A percentile compares a stretch with the other conserved stretches of the same genome.
Conservation (phyloP, 2,888 invertebrate species). For the Calephelis perditalis region DNA sequence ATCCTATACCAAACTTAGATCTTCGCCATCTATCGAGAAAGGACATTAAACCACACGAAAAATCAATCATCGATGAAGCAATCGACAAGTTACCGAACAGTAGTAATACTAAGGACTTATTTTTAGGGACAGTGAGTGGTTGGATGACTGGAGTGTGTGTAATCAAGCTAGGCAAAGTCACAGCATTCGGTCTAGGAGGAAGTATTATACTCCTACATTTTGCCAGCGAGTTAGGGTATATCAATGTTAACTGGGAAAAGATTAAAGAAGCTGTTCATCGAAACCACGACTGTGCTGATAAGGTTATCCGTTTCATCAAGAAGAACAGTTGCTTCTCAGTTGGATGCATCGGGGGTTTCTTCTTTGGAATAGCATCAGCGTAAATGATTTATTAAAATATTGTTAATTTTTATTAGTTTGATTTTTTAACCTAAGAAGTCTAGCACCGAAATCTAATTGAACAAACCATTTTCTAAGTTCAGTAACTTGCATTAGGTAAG, state of each 20-base stretch:
- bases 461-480: too few relatives aligned
- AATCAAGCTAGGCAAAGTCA: constrained; percentile 90
- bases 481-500: too few relatives aligned
- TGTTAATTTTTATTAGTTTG: too few relatives aligned
- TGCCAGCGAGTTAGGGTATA: constrained; percentile 92
- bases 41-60: constrained; percentile 37
- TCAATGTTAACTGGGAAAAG: constrained; percentile 92
- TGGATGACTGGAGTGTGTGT: constrained; percentile 87
- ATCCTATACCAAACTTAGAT: constrained; percentile 47
- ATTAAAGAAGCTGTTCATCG: constrained; percentile 85
- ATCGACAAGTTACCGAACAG: constrained; percentile 41
- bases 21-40: constrained; percentile 38
- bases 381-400: constrained; percentile 33
- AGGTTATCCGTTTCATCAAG: constrained; percentile 78
- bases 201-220: constrained; percentile 91
- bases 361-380: constrained; percentile 87
- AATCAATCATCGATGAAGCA: constrained; percentile 42
- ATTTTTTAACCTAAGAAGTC: too few relatives aligned
- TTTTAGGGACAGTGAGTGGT: constrained; percentile 53
- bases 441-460: too few relatives aligned
- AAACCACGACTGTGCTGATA: constrained; percentile 85
- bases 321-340: constrained; percentile 84
- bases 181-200: constrained; percentile 92
- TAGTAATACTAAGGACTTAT: constrained; percentile 44
- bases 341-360: constrained; percentile 90